phyloP scores from a whole-genome alignment of 2,113 vertebrate species.

The Gnathonemus echidnorhynchus region DNA sequence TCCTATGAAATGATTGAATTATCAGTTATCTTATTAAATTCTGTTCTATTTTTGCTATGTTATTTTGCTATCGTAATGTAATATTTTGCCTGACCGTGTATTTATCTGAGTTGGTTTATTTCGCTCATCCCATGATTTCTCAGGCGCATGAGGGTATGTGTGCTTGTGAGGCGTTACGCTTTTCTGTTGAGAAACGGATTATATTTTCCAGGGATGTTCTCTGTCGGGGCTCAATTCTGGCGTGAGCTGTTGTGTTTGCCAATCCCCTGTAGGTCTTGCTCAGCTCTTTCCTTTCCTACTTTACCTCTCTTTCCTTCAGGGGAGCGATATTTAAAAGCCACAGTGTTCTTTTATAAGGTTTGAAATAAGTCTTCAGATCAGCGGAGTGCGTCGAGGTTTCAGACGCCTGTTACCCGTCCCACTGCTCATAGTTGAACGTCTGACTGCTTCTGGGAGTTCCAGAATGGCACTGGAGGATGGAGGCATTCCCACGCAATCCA shows the following conservation, averaged over 20 bases:
- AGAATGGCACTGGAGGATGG: neutral
- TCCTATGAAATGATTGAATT: neutral
- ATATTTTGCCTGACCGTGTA: neutral
- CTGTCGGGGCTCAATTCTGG: neutral
- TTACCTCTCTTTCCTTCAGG: neutral
- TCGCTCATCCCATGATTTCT: neutral
- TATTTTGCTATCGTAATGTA: neutral
- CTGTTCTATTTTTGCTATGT: neutral
- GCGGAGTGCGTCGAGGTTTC: neutral
- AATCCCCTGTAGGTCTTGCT: constrained; percentile 8
- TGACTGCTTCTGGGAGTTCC: neutral
- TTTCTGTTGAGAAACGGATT: neutral
- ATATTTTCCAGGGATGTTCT: constrained; percentile 7
- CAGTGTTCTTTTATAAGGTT: neutral
- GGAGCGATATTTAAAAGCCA: neutral
- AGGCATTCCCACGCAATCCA: neutral
- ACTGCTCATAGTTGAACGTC: neutral
- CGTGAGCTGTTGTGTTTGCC: neutral
- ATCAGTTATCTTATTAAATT: neutral
- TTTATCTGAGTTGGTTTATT: neutral
- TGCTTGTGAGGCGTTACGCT: neutral
- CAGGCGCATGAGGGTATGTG: too few species aligned
- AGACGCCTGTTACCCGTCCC: neutral
- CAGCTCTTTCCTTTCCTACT: neutral
- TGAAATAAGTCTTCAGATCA: constrained; percentile 2